These are phyloP conservation scores for Stegostoma tigrinum DNA, from an alignment of 2,113 vertebrate species.

Conservation along the genomic window DNA sequence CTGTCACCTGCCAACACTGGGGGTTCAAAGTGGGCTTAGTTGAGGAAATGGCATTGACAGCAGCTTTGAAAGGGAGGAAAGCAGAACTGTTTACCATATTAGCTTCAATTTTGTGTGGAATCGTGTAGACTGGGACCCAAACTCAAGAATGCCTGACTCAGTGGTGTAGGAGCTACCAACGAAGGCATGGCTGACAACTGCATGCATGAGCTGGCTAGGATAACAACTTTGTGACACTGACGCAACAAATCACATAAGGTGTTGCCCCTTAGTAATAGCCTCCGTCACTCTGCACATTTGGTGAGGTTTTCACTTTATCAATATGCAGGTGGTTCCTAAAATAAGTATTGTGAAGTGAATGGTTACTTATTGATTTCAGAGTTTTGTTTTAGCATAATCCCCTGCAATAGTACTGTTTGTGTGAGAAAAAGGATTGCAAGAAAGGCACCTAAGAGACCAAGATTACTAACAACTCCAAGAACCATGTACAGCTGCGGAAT, in stretches of 20 bases:
- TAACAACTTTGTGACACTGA: not conserved
- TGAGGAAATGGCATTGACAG: not conserved
- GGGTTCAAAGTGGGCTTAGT: not conserved
- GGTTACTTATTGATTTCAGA: not conserved
- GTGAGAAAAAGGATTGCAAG: not conserved
- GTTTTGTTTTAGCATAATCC: not conserved
- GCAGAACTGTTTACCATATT: not conserved
- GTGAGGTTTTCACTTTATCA: not conserved
- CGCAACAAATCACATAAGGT: not conserved
- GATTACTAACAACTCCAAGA: not conserved
- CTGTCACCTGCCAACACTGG: not conserved
- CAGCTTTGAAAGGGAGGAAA: not conserved
- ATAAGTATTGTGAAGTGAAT: not conserved
- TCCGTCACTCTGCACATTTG: not conserved
- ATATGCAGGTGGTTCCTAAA: not conserved
- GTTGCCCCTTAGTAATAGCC: not conserved
- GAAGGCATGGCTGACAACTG: not conserved
- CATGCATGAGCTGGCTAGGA: not conserved
- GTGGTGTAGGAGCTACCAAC: too few relatives aligned
- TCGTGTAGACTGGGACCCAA: not conserved
- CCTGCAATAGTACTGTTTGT: not conserved
- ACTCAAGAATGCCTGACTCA: not conserved
- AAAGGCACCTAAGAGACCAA: not conserved
- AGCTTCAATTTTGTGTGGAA: not conserved
- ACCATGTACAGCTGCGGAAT: not conserved